Evolutionary conservation across 1,140 invertebrate species (phyloP), one percentile per base, ranked within the genome.

Genomic region (Neodiprion fabricii): DNA sequence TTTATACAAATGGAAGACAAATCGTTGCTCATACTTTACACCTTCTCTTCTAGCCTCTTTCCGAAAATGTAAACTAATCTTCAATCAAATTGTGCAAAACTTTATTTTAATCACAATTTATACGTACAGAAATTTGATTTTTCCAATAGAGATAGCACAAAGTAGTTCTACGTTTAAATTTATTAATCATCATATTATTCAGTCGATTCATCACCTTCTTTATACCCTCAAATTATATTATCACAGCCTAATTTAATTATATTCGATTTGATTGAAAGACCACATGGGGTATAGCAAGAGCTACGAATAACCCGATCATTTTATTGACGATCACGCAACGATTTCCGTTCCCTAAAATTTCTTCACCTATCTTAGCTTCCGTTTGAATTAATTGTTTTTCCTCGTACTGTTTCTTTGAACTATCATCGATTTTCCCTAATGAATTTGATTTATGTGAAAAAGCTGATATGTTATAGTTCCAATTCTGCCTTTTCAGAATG

Each of bases 201-300:
- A 61, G 53, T 61, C n/a, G 11, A 14, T 12, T 17, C n/a, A 61
- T 12, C 53, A 61, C 53, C 53, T 61, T 61, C n/a, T 61, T 61
- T 61, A 61, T 61, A 5, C 3, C 53, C n/a, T 17, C 11, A 61
- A 61, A 61, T 61, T 61, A 17, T 61, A 61, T 17, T 9, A 61
- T 61, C 53, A 61, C 53, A 8, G 53, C 7, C 11, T 40, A 40
- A 40, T 40, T 3, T 40, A 40, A 40, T 40, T 40, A 40, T 14
- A 61, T n/a, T 47, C 72, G 67, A 69, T 23, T 47, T 69, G 67
- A 23, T 69, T 68, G 53, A 67, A 78, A 76, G 9, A 76, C 66
- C 68, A 73, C 70, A 53, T 78, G 72, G 50, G 77, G 74, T n/a
- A 78, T 78, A 66, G 77, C 74, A 40, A 78, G 73, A 12, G 72